Percentiles rank a stretch among this genome's conserved stretches.
phyloP scores from a whole-genome alignment of 2,797 vertebrate genomes.

The Crypturellus tataupa region DNA sequence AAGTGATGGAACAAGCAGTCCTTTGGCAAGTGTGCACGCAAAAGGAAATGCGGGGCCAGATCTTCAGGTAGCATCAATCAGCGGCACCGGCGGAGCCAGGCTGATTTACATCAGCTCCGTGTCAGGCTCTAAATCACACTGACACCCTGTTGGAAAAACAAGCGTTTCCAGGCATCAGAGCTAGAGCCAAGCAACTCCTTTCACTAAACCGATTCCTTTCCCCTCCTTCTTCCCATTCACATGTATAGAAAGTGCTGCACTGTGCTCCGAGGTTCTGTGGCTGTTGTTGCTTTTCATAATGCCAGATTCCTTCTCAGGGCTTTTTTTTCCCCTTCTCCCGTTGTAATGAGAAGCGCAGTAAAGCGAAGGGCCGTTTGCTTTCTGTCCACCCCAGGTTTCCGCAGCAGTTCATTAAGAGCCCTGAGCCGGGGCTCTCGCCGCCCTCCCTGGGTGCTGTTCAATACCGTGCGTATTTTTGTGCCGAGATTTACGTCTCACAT shows the following conservation, averaged over 20 bases:
- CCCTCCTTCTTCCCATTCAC: constrained; percentile 26
- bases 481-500: constrained; percentile 65
- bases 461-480: constrained; percentile 51
- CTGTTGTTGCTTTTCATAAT: constrained; percentile 38
- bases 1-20: neutral
- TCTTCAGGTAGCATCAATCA: constrained; percentile 65
- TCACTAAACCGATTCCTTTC: constrained; percentile 1
- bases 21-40: neutral
- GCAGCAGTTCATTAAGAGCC: constrained; percentile 64
- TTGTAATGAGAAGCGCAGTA: constrained; percentile 8
- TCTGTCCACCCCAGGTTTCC: constrained; percentile 41
- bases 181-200: constrained; percentile 50
- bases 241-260: constrained; percentile 8
- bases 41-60: constrained; percentile 36
- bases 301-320: neutral
- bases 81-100: neutral
- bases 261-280: constrained; percentile 57
- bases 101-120: constrained; percentile 67
- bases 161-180: constrained; percentile 38
- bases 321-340: neutral
- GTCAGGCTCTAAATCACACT: constrained; percentile 57
- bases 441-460: constrained; percentile 60
- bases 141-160: constrained; percentile 39
- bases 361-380: constrained; percentile 36
- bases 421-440: constrained; percentile 6